A percentile compares a stretch with the other conserved stretches of the same genome.
Evolutionary conservation across 1,140 invertebrate genomes (phyloP).

Genomic region (Proales similis): DNA sequence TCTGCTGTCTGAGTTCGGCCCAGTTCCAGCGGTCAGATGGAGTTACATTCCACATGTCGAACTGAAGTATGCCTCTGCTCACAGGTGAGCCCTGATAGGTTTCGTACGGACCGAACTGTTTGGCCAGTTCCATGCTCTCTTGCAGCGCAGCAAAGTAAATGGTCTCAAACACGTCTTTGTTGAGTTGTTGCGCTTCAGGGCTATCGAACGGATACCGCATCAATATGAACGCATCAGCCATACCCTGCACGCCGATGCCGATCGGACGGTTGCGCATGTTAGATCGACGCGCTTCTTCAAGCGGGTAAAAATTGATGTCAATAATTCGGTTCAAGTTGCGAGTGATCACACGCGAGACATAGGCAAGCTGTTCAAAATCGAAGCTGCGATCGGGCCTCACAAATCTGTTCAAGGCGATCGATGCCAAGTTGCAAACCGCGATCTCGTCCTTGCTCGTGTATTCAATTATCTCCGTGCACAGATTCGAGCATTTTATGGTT

Average conservation of each 20-base stretch:
- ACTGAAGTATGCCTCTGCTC: slow-evolving; percentile 84
- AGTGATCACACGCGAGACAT: slow-evolving; percentile 79
- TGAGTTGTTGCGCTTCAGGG: slow-evolving; percentile 73
- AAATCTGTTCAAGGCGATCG: slow-evolving; percentile 94
- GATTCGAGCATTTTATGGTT: slow-evolving; percentile 94
- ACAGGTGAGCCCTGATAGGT: slow-evolving; percentile 83
- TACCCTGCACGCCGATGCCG: slow-evolving; percentile 86
- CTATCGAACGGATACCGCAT: slow-evolving; percentile 81
- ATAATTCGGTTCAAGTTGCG: slow-evolving; percentile 94
- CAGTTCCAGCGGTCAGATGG: slow-evolving; percentile 85
- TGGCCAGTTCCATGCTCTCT: slow-evolving; percentile 87
- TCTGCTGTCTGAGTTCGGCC: slow-evolving; percentile 71
- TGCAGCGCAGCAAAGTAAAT: slow-evolving; percentile 94
- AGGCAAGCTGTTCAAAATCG: slow-evolving; percentile 79
- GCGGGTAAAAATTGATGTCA: slow-evolving; percentile 90
- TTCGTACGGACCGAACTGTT: slow-evolving; percentile 75
- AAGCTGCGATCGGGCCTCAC: slow-evolving; percentile 66
- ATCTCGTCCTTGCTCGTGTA: slow-evolving; percentile 80
- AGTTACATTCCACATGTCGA: slow-evolving; percentile 94
- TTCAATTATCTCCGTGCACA: slow-evolving; percentile 95
- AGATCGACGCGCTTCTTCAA: slow-evolving; percentile 68
- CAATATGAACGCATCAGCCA: slow-evolving; percentile 90
- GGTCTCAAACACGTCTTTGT: slow-evolving; percentile 95
- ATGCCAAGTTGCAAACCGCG: slow-evolving; percentile 95
- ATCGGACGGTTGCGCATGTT: slow-evolving; percentile 90